Conservation (phyloP, 2,888 invertebrate species). For the Drosophila putrida region DNA sequence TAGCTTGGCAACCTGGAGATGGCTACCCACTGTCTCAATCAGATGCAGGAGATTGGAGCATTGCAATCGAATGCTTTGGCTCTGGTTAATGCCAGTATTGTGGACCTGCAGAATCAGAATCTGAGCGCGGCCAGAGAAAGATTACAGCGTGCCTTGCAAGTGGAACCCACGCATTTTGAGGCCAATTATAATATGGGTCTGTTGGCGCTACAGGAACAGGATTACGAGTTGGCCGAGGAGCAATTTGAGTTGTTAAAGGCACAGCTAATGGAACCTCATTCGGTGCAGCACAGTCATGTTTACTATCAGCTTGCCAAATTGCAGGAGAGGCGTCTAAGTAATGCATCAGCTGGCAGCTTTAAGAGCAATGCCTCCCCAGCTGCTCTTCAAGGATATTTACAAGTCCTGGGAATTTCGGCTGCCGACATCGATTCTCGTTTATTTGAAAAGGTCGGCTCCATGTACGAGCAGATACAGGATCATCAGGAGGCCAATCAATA, state of each 20-base stretch:
- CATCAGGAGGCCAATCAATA: constrained; percentile 91
- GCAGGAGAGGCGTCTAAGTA: constrained; percentile 87
- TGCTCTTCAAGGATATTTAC: constrained; percentile 89
- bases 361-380: constrained; percentile 84
- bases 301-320: constrained; percentile 92
- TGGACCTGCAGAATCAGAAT: constrained; percentile 90
- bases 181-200: constrained; percentile 93
- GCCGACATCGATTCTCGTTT: constrained; percentile 95
- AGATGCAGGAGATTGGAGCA: constrained; percentile 89
- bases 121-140: constrained; percentile 90
- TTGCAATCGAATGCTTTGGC: constrained; percentile 91
- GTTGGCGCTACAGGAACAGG: constrained; percentile 86
- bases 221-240: constrained; percentile 91
- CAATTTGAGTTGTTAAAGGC: constrained; percentile 90
- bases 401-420: constrained; percentile 92
- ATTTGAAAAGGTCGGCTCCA: constrained; percentile 94
- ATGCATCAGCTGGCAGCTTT: constrained; percentile 40
- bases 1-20: constrained; percentile 93
- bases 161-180: constrained; percentile 93
- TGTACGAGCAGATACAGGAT: constrained; percentile 96
- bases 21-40: constrained; percentile 91
- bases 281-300: constrained; percentile 86
- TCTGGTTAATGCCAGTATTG: constrained; percentile 94
- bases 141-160: constrained; percentile 91
- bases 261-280: constrained; percentile 78